A percentile compares a stretch with the other conserved stretches of the same genome.
Conservation (phyloP, 2,888 invertebrate genomes). For the Drosophila stalkeri region DNA sequence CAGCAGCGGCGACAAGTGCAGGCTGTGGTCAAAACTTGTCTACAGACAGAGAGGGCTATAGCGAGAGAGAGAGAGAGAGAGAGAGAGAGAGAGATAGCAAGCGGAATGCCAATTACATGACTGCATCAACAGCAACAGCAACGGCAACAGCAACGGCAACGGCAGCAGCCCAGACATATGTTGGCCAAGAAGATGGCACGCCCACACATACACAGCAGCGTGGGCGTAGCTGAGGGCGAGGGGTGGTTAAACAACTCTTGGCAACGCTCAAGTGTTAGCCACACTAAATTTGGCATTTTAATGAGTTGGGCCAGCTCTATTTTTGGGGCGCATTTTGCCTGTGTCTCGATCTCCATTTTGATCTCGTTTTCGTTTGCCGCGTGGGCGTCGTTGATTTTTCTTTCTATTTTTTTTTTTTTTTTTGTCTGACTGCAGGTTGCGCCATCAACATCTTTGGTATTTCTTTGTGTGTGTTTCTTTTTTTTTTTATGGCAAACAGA, state of each 20-base stretch:
- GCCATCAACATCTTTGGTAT: slow-evolving; percentile 64
- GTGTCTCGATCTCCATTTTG: slow-evolving; percentile 20
- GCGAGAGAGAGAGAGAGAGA: slow-evolving; percentile 7
- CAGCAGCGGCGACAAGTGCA: slow-evolving; percentile 57
- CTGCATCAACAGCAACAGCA: slow-evolving; percentile 48
- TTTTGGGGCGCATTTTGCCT: slow-evolving; percentile 59
- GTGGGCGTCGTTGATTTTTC: slow-evolving; percentile 6
- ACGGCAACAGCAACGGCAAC: slow-evolving; percentile 2
- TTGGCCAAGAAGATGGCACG: slow-evolving; percentile 47
- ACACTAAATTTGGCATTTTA: slow-evolving; percentile 71
- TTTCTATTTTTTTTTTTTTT: not conserved
- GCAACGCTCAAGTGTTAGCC: slow-evolving; percentile 37
- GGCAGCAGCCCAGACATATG: slow-evolving; percentile 26
- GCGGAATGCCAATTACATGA: slow-evolving; percentile 70
- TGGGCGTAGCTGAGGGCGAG: not conserved
- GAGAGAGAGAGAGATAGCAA: not conserved
- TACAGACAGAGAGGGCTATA: slow-evolving; percentile 16
- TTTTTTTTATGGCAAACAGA: slow-evolving; percentile 63
- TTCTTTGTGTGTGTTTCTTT: slow-evolving; percentile 20
- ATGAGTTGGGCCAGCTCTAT: slow-evolving; percentile 63
- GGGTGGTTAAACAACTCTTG: slow-evolving; percentile 5
- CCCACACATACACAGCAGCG: slow-evolving; percentile 27
- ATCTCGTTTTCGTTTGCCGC: slow-evolving; percentile 37
- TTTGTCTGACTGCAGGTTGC: slow-evolving; percentile 49
- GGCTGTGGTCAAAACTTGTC: slow-evolving; percentile 71